Conservation (phyloP, 2,797 vertebrate genomes). For the Catharus ustulatus region DNA sequence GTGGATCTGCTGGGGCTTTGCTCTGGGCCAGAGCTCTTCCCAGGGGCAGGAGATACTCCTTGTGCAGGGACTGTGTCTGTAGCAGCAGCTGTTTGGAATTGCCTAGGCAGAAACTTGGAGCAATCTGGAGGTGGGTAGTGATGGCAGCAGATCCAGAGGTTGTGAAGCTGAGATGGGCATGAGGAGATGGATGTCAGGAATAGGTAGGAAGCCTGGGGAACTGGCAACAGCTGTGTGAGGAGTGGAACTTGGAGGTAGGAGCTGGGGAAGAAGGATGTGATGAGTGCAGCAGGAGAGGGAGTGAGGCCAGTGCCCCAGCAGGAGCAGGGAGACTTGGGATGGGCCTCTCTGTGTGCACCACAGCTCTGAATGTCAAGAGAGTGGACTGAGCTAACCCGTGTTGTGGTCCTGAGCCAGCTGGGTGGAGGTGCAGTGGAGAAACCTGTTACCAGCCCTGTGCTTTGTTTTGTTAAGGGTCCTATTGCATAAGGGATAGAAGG, state of each 20-base stretch:
- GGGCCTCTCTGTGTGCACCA: neutral
- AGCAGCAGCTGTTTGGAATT: neutral
- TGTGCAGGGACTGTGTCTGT: neutral
- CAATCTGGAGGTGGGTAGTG: neutral
- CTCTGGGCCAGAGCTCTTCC: neutral
- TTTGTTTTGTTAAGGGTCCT: neutral
- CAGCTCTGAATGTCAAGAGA: accelerated
- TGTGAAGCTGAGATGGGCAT: neutral
- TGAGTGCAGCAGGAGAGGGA: neutral
- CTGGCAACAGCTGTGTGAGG: neutral
- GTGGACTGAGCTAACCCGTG: too few relatives aligned
- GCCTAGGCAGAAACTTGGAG: neutral
- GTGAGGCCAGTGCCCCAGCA: neutral
- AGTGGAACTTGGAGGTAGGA: neutral
- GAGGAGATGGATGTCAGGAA: neutral
- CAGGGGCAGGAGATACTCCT: accelerated
- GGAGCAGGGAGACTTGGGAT: accelerated
- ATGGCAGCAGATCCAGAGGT: neutral
- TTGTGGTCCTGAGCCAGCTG: neutral
- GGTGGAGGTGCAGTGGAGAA: neutral
- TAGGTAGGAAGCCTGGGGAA: neutral
- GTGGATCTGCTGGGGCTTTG: neutral
- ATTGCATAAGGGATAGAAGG: neutral
- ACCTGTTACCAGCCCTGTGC: accelerated
- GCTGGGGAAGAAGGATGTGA: neutral